A percentile compares a stretch with the other conserved stretches of the same genome.
phyloP scores from a whole-genome alignment of 2,888 invertebrate species.

The Agrotis exclamationis region DNA sequence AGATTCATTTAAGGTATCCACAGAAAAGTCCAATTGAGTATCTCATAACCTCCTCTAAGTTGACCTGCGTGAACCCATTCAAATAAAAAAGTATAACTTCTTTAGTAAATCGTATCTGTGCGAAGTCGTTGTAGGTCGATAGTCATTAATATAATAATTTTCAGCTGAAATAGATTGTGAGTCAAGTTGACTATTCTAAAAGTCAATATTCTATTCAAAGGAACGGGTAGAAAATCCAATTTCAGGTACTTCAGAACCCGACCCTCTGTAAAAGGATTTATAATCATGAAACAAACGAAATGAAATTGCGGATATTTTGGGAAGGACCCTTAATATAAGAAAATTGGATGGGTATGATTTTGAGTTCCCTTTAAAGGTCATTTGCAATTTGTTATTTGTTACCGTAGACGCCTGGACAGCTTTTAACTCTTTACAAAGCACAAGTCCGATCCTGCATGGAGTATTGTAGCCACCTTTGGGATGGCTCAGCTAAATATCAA shows the following conservation, averaged over 20 bases:
- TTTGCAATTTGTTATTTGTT: slow-evolving; percentile 33
- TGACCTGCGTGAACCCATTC: too few relatives aligned
- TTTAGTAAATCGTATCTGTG: too few relatives aligned
- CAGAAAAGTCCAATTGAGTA: too few relatives aligned
- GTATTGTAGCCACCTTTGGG: too few relatives aligned
- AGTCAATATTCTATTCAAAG: neutral
- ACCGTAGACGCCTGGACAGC: too few relatives aligned
- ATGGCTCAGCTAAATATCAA: too few relatives aligned
- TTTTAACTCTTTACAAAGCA: too few relatives aligned
- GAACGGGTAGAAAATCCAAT: neutral
- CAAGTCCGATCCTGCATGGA: too few relatives aligned
- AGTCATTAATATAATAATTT: neutral
- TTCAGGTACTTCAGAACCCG: neutral
- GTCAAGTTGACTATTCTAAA: neutral
- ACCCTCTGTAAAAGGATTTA: slow-evolving; percentile 18
- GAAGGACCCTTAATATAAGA: slow-evolving; percentile 16
- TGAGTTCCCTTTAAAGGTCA: neutral
- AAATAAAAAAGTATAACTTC: too few relatives aligned
- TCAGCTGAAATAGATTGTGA: neutral
- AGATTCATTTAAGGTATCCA: too few relatives aligned
- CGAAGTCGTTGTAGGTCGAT: too few relatives aligned
- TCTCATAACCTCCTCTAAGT: too few relatives aligned
- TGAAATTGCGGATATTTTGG: slow-evolving; percentile 23
- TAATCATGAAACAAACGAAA: slow-evolving; percentile 27
- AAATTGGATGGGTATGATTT: slow-evolving; percentile 25